Percentiles rank a stretch among this genome's conserved stretches.
Evolutionary conservation across 2,888 invertebrate species (phyloP).

Genomic region (Petrolisthes manimaculis): DNA sequence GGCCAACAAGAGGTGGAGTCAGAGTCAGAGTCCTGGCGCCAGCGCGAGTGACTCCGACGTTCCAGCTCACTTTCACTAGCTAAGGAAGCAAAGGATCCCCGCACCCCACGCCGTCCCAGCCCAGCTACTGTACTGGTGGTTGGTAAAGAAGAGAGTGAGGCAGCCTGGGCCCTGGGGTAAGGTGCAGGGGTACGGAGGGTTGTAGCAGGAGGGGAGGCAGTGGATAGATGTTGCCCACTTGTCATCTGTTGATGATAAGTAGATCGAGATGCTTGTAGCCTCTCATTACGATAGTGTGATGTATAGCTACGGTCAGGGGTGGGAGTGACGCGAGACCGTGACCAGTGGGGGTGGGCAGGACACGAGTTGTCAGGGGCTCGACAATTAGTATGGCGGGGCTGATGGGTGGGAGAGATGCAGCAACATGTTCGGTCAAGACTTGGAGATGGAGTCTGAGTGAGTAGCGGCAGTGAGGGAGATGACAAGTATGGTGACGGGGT

Average conservation of each 20-base stretch:
- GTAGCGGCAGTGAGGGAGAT: constrained; percentile 39
- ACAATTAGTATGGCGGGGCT: constrained; percentile 28
- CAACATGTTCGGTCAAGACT: constrained; percentile 27
- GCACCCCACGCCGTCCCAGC: constrained; percentile 14
- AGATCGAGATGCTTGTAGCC: constrained; percentile 24
- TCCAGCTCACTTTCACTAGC: constrained; percentile 50
- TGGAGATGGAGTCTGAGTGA: constrained; percentile 15
- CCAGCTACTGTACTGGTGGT: neutral
- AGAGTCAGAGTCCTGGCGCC: constrained; percentile 41
- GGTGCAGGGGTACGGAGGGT: constrained; percentile 15
- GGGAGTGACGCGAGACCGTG: constrained; percentile 23
- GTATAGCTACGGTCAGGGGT: constrained; percentile 17
- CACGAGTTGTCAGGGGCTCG: constrained; percentile 9
- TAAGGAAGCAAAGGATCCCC: constrained; percentile 39
- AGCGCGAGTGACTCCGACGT: constrained; percentile 18
- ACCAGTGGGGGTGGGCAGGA: constrained; percentile 28
- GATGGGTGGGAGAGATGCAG: constrained; percentile 45
- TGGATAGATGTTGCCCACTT: constrained; percentile 30
- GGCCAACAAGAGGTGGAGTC: constrained; percentile 41
- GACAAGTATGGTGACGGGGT: constrained; percentile 24
- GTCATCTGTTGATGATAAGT: constrained; percentile 39
- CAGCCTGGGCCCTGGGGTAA: constrained; percentile 47
- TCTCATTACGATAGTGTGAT: constrained; percentile 23
- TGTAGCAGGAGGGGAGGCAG: constrained; percentile 22
- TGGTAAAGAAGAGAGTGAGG: constrained; percentile 47